These are phyloP conservation scores for Eurystomus gularis DNA, from an alignment of 2,113 vertebrate species.

Conservation along the genomic window DNA sequence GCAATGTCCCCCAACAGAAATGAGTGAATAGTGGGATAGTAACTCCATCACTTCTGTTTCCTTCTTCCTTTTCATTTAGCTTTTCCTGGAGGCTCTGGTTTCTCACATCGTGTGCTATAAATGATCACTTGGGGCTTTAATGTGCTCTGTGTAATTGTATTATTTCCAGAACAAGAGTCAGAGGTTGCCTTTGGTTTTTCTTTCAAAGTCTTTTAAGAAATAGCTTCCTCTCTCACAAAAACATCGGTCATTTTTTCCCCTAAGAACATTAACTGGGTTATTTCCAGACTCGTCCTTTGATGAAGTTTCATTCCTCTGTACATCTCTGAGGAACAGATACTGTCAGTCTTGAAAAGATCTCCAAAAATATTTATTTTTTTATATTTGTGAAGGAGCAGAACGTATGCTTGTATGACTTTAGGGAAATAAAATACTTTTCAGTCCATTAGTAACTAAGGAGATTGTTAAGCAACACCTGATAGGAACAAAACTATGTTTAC, in stretches of 20 bases:
- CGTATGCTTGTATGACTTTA: not conserved
- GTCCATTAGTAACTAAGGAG: not conserved
- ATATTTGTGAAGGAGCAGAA: not conserved
- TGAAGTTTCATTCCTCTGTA: not conserved
- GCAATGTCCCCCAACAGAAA: not conserved
- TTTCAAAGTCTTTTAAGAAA: not conserved
- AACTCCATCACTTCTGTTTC: not conserved
- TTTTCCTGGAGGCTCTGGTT: not conserved
- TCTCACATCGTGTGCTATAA: not conserved
- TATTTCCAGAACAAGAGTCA: slow-evolving; percentile 16
- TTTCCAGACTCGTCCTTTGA: not conserved
- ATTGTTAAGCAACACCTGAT: not conserved
- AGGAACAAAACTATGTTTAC: not conserved
- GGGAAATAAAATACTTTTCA: not conserved
- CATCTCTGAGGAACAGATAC: not conserved
- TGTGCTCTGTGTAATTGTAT: slow-evolving; percentile 8
- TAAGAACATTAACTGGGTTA: not conserved
- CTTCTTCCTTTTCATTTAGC: slow-evolving; percentile 1
- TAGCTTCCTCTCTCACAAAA: not conserved
- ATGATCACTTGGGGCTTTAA: not conserved
- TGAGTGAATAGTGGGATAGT: not conserved
- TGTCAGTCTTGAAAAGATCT: not conserved
- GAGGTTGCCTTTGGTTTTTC: slow-evolving; percentile 26
- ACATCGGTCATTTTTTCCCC: not conserved
- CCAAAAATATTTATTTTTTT: not conserved